Percentiles rank a stretch among this genome's conserved stretches.
Evolutionary conservation across 2,888 invertebrate species (phyloP).

Genomic region (Exocentrus adspersus): DNA sequence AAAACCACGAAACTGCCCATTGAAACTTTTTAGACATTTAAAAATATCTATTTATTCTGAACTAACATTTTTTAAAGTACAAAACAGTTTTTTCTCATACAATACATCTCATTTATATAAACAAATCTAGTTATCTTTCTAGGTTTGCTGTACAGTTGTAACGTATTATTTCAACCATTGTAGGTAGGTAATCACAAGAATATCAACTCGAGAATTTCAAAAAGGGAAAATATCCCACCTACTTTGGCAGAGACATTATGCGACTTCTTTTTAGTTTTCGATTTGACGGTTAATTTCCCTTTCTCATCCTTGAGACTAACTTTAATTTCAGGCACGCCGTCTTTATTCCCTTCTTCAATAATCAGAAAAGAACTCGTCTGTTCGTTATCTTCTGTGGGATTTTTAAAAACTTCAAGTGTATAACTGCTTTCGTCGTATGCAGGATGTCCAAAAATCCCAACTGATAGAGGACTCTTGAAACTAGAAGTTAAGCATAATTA

Average conservation of each 20-base stretch:
- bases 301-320: constrained; percentile 18
- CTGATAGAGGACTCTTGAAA: constrained; percentile 38
- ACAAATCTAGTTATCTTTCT: too few species aligned
- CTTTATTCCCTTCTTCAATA: constrained; percentile 25
- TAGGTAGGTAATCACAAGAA: constrained; percentile 7
- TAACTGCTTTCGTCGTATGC: constrained; percentile 28
- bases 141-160: background rate
- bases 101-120: too few species aligned
- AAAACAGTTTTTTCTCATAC: too few species aligned
- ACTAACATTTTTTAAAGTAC: too few species aligned
- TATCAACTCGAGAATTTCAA: constrained; percentile 29
- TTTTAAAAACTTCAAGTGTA: constrained; percentile 26
- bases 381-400: constrained; percentile 3
- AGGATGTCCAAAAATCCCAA: constrained; percentile 39
- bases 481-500: constrained; percentile 25
- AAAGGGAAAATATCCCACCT: constrained; percentile 19
- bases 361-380: constrained; percentile 27
- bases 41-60: too few species aligned
- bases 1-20: too few species aligned
- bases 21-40: too few species aligned
- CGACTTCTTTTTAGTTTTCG: constrained; percentile 18
- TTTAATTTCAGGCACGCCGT: constrained; percentile 19
- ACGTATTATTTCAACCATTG: background rate
- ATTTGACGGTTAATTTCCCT: constrained; percentile 16
- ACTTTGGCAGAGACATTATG: constrained; percentile 19